Conservation (phyloP, 2,113 vertebrate genomes). For the Emydocephalus ijimae region DNA sequence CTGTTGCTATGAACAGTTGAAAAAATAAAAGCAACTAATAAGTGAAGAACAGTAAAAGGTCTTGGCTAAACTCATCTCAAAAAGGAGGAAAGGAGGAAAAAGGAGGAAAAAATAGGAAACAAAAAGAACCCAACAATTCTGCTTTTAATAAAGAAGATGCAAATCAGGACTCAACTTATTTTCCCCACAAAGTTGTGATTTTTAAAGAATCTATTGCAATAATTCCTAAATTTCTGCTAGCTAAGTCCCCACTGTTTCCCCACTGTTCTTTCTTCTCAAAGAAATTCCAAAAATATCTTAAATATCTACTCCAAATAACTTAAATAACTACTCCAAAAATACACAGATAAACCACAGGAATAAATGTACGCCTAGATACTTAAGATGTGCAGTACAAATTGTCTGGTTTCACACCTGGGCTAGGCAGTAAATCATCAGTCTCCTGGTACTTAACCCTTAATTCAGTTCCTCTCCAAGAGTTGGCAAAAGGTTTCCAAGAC, state of each 20-base stretch:
- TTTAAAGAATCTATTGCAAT: not conserved
- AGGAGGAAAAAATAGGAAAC: not conserved
- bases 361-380: not conserved
- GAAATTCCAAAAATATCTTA: not conserved
- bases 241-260: not conserved
- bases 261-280: not conserved
- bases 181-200: not conserved
- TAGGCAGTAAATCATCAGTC: not conserved
- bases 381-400: not conserved
- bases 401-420: not conserved
- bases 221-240: not conserved
- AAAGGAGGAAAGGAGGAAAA: not conserved
- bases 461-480: not conserved
- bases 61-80: not conserved
- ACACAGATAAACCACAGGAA: not conserved
- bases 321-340: not conserved
- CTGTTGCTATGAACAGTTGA: constrained; percentile 21
- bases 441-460: not conserved
- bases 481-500: not conserved
- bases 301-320: not conserved
- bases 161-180: not conserved
- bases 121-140: not conserved
- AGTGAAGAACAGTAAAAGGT: not conserved
- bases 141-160: not conserved
- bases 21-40: constrained; percentile 3